Evolutionary conservation across 1,140 invertebrate species (phyloP), one percentile per base, ranked within the genome.

Genomic region (Pissodes strobi): DNA sequence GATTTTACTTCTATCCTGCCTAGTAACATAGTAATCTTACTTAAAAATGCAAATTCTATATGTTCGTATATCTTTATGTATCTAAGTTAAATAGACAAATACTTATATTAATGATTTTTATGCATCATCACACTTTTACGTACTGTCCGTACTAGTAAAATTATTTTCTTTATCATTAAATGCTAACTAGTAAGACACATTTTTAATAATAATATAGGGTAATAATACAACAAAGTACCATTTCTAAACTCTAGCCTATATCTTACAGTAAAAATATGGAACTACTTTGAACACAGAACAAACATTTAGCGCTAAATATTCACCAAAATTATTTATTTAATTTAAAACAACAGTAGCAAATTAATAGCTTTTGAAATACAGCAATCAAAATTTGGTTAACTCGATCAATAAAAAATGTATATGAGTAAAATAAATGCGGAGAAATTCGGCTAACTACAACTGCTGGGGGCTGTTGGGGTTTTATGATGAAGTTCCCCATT

Each of bases 181-280:
- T 71, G 67, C 71, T 71, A 72, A 68, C 43, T 74, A 75, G 65
- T 74, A 75, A 75, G 74, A 75, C 74, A 75, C 74, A 72, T 75
- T 57, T 51, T 65, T 64, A 61, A 65, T 52, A 21, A 52, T 52
- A 52, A 13, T 52, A 65, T 59, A 66, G 52, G 46, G 67, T 72
- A 73, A 71, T 73, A 73, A 71, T 74, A 72, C 70, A 72, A 70
- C 63, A 74, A 69, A 70, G 64, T 64, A 73, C 72, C 66, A 72
- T 55, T 48, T 64, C 66, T 68, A 68, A n/a, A 65, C 25, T 66
- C 65, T 71, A 71, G 37, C 48, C 56, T 67, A 69, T 67, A 71
- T 71, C 67, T 69, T 68, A 71, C 67, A 66, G 41, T 68, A 66
- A 57, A 68, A 57, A 58, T 39, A 39, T 66, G 45, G 25, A 53